Evolutionary conservation across 1,140 invertebrate genomes (phyloP), one percentile per base, ranked within the genome.

Genomic region (Dreissena polymorpha): DNA sequence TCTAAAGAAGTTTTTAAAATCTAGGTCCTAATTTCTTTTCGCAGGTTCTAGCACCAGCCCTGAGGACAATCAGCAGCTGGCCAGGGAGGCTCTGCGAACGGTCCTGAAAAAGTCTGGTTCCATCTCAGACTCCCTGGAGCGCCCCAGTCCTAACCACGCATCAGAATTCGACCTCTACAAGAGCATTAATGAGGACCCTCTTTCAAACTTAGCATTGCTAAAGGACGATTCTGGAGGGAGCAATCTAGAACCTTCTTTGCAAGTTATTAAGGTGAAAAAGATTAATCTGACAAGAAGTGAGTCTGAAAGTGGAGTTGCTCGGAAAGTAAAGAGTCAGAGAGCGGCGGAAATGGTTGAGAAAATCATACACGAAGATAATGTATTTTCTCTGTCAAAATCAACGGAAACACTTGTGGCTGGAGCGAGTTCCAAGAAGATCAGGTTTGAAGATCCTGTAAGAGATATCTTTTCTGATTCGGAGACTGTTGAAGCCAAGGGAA

Each of bases 21-120:
- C 2, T 8, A 8, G 39, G 39, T 8, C 39, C 39, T 39, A 8
- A 39, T 39, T 39, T 5, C 39, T 39, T 39, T 39, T 60, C 21
- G 16, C 72, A 87, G 85, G 67, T 83, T 88, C 84, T 8, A 89
- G 86, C 55, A 83, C 83, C 13, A 89, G 86, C 64, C 86, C 87
- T 5, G 84, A 87, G 49, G 86, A 87, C 27, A 80, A 73, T n/a
- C 81, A 78, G 29, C 50, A 53, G 3, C 73, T 80, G 29, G 89
- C 89, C 0, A 88, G 83, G 63, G 83, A 86, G 27, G 85, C 89
- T 18, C 71, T 90, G n/a, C 63, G 87, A 73, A 75, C 69, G 23
- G 88, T 90, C 7, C 68, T 90, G 0, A 81, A 82, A 51, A 88
- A 87, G 69, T 89, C 88, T 70, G 86, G 87, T 2, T 86, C 83